Percentiles rank a stretch among this genome's conserved stretches.
phyloP scores from a whole-genome alignment of 2,888 invertebrate genomes.

The Epistrophe grossulariae region DNA sequence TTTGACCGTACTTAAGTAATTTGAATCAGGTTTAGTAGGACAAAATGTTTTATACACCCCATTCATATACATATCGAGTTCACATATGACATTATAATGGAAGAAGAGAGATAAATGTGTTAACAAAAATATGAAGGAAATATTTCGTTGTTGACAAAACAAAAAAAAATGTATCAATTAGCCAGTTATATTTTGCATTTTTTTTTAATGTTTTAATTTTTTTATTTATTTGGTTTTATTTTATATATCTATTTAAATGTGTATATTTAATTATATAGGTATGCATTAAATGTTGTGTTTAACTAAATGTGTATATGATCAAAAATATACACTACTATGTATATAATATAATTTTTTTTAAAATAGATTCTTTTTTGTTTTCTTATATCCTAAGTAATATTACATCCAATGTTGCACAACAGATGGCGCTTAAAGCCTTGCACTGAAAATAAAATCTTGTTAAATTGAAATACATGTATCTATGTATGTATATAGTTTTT shows the following conservation, averaged over 20 bases:
- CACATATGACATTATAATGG: no score
- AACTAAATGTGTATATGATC: conserved; percentile 59
- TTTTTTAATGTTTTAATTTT: conserved; percentile 52
- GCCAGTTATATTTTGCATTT: neutral
- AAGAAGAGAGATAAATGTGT: neutral
- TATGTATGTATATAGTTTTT: neutral
- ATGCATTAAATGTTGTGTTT: conserved; percentile 43
- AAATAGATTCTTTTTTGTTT: conserved; percentile 65
- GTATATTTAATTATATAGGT: conserved; percentile 37
- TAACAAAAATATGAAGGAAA: neutral
- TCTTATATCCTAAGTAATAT: conserved; percentile 51
- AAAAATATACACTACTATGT: conserved; percentile 62
- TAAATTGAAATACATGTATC: neutral
- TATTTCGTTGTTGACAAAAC: neutral
- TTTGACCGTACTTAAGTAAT: no score
- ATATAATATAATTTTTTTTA: conserved; percentile 20
- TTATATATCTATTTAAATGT: conserved; percentile 26
- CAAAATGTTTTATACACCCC: no score
- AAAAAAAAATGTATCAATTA: neutral
- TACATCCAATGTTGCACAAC: conserved; percentile 72
- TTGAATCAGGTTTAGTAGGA: no score
- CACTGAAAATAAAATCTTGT: conserved; percentile 46
- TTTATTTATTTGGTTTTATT: conserved; percentile 26
- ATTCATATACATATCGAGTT: no score
- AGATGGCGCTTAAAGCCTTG: conserved; percentile 72